A percentile compares a stretch with the other conserved stretches of the same genome.
These are phyloP conservation scores for Syngnathus floridae DNA, from an alignment of 2,113 vertebrate genomes.

Conservation along the genomic window DNA sequence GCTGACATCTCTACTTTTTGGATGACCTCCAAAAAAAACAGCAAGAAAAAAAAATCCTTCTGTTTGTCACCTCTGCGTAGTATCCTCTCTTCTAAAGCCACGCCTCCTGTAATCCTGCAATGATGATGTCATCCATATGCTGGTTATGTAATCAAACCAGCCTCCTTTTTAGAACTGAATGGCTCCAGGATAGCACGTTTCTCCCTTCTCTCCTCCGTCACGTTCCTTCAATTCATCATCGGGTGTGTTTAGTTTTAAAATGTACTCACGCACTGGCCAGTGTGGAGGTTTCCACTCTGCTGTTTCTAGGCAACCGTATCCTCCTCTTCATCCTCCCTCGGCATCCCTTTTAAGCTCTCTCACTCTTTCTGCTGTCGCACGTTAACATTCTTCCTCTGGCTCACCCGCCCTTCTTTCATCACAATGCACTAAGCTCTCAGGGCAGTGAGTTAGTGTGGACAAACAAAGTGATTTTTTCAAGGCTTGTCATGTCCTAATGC, in stretches of 20 bases:
- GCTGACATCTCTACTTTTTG: slow-evolving; percentile 17
- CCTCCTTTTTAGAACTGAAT: slow-evolving; percentile 41
- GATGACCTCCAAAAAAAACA: background rate
- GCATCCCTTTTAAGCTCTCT: slow-evolving; percentile 40
- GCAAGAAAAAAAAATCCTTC: slow-evolving; percentile 28
- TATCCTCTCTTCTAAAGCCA: slow-evolving; percentile 12
- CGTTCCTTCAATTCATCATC: slow-evolving; percentile 18
- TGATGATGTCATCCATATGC: slow-evolving; percentile 48
- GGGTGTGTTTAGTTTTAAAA: slow-evolving; percentile 15
- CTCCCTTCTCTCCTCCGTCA: background rate
- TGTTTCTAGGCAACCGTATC: slow-evolving; percentile 75
- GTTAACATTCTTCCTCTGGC: background rate
- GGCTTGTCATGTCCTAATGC: background rate
- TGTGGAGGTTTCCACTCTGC: slow-evolving; percentile 24
- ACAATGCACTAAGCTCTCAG: slow-evolving; percentile 48
- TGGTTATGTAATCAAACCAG: slow-evolving; percentile 55
- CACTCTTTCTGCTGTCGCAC: slow-evolving; percentile 3
- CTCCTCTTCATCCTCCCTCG: slow-evolving; percentile 25
- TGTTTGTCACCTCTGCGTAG: slow-evolving; percentile 25
- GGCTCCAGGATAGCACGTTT: slow-evolving; percentile 8
- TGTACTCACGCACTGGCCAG: slow-evolving; percentile 11
- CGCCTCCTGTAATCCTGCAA: slow-evolving; percentile 53
- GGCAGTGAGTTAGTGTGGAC: background rate
- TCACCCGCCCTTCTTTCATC: background rate
- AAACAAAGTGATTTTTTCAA: background rate